Base-by-base conservation (phyloP, 2,888 invertebrate genomes). In the Thymelicus acteon region DNA sequence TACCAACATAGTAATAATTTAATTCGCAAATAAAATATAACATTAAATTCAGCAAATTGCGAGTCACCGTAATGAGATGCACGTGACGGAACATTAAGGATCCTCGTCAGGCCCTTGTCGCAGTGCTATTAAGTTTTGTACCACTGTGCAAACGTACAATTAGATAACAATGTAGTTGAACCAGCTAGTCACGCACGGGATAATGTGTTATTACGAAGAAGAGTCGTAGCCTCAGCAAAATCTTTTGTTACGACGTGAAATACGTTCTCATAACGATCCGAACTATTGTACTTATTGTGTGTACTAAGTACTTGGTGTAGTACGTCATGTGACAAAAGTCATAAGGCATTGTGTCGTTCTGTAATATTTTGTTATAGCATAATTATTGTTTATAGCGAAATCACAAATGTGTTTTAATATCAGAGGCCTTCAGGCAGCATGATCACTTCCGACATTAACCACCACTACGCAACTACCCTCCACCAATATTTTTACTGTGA, bases 111-210 rank as follows among this genome's bases (percentile, higher is more conserved):
- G 76, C 73, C 78, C 77, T 79, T 80, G 80, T 80, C 75, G 79
- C 80, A 79, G 73, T 78, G 79, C 81, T 85, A 88, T 89, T 86
- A 74, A 75, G 78, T 80, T 84, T 87, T 88, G 85, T 88, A 77
- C 85, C 79, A 75, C 58, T 13, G 67, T 40, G 47, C 57, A 73
- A 78, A 82, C 79, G 78, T 80, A 80, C 80, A 82, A 80, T 79
- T 78, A 75, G 77, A 76, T 73, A 75, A 79, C 79, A 80, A 77
- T 75, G 73, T 74, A 73, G 70, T 72, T 78, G 72, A 74, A 84
- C 74, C 77, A 79, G 75, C 79, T 74, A 82, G 82, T 87, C 86
- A 87, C 81, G 79, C 77, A 77, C 75, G 75, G 73, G 60, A 80
- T 80, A 82, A 77, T 69, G 75, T 74, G 69, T 74, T 75, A 75